A percentile compares a stretch with the other conserved stretches of the same genome.
Evolutionary conservation across 2,888 invertebrate species (phyloP).

Genomic region (Meghimatium bilineatum): DNA sequence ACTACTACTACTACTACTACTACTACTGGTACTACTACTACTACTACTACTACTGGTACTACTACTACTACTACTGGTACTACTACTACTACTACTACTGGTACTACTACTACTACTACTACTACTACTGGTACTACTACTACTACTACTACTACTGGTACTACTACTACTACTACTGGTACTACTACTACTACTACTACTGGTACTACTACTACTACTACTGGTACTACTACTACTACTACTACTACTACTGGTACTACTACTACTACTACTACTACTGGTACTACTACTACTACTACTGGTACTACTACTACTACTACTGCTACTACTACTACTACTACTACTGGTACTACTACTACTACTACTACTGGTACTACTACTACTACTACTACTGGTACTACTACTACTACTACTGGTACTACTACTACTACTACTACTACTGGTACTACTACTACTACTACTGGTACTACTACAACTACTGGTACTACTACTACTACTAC

Average conservation of each 20-base stretch:
- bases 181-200: not conserved
- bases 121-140: not conserved
- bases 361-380: constrained; percentile 7
- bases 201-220: constrained; percentile 13
- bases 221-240: constrained; percentile 22
- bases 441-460: not conserved
- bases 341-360: constrained; percentile 6
- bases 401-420: constrained; percentile 18
- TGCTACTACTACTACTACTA: not conserved
- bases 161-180: constrained; percentile 3
- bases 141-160: constrained; percentile 12
- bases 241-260: not conserved
- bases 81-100: too few species aligned
- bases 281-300: constrained; percentile 1
- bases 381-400: not conserved
- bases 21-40: too few species aligned
- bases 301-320: not conserved
- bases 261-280: constrained; percentile 12
- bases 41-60: too few species aligned
- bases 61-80: too few species aligned
- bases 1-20: too few species aligned
- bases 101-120: not conserved
- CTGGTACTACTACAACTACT: constrained; percentile 10
- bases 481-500: not conserved
- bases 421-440: constrained; percentile 15